Evolutionary conservation across 2,797 vertebrate genomes (phyloP).

Genomic region (Poecilia picta): DNA sequence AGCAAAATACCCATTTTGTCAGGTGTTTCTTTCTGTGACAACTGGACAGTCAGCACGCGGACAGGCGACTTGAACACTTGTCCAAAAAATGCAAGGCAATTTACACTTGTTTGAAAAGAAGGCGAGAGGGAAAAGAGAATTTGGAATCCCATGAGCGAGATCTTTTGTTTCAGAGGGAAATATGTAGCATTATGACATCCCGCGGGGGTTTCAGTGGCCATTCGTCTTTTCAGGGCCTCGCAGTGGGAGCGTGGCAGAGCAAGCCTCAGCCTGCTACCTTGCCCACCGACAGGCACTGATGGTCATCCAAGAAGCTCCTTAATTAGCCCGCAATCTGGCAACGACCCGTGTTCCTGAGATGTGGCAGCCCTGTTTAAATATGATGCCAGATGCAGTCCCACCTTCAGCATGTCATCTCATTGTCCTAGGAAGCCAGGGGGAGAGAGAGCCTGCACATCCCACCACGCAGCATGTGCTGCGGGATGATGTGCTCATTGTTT

Average conservation of each 20-base stretch:
- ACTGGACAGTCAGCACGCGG: conserved; percentile 66
- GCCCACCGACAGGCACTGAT: conserved; percentile 85
- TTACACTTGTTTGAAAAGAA: conserved; percentile 75
- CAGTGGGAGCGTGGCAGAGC: conserved; percentile 78
- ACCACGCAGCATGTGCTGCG: conserved; percentile 69
- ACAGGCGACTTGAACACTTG: conserved; percentile 67
- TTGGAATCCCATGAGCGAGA: conserved; percentile 72
- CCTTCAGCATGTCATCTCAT: conserved; percentile 85
- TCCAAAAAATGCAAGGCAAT: conserved; percentile 73
- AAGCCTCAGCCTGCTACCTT: conserved; percentile 80
- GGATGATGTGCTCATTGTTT: conserved; percentile 66
- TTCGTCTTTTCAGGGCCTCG: conserved; percentile 82
- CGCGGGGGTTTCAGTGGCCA: conserved; percentile 74
- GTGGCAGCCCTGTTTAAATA: conserved; percentile 84
- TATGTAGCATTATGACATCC: conserved; percentile 79
- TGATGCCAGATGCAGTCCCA: conserved; percentile 85
- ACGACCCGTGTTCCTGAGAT: conserved; percentile 82
- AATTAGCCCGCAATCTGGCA: conserved; percentile 89
- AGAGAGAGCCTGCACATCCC: conserved; percentile 67
- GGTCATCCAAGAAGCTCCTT: conserved; percentile 88
- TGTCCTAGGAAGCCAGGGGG: conserved; percentile 78
- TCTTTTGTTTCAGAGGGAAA: conserved; percentile 78
- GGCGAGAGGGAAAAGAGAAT: conserved; percentile 57
- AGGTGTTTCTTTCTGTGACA: conserved; percentile 64
- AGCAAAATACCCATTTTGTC: conserved; percentile 72